Conservation (phyloP, 2,797 vertebrate species). For the Cheirogaleus major region DNA sequence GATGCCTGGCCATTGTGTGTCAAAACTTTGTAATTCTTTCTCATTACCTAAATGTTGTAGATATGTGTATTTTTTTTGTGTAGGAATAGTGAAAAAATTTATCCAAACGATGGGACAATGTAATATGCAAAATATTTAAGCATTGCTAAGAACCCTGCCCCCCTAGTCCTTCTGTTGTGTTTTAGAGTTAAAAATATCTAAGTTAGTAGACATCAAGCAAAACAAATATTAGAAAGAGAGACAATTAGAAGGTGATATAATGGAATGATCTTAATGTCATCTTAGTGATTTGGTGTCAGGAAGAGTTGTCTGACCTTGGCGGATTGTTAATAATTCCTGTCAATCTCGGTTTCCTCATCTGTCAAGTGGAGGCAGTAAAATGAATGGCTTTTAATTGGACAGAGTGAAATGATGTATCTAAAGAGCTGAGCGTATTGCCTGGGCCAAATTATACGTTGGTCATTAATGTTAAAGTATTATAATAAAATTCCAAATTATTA, state of each 20-base stretch:
- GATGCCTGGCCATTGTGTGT: not conserved
- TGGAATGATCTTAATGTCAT: not conserved
- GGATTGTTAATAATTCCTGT: slow-evolving; percentile 6
- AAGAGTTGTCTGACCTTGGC: not conserved
- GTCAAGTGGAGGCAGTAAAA: slow-evolving; percentile 10
- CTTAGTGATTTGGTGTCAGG: not conserved
- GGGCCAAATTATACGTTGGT: not conserved
- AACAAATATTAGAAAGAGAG: not conserved
- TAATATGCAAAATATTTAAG: not conserved
- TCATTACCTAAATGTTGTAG: not conserved
- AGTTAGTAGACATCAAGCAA: not conserved
- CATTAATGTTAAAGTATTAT: slow-evolving; percentile 34
- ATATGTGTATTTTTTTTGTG: not conserved
- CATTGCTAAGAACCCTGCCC: not conserved
- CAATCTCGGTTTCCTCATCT: slow-evolving; percentile 38
- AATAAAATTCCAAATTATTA: not conserved
- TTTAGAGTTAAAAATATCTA: slow-evolving; percentile 8
- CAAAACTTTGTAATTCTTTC: not conserved
- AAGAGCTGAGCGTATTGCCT: not conserved
- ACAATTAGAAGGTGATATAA: not conserved
- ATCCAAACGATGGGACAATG: not conserved
- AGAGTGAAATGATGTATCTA: not conserved
- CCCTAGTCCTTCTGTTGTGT: not conserved
- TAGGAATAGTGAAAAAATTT: not conserved
- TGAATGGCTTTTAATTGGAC: not conserved